A percentile compares a stretch with the other conserved stretches of the same genome.
phyloP scores from a whole-genome alignment of 2,888 invertebrate genomes.

The Raillietiella orientalis region DNA sequence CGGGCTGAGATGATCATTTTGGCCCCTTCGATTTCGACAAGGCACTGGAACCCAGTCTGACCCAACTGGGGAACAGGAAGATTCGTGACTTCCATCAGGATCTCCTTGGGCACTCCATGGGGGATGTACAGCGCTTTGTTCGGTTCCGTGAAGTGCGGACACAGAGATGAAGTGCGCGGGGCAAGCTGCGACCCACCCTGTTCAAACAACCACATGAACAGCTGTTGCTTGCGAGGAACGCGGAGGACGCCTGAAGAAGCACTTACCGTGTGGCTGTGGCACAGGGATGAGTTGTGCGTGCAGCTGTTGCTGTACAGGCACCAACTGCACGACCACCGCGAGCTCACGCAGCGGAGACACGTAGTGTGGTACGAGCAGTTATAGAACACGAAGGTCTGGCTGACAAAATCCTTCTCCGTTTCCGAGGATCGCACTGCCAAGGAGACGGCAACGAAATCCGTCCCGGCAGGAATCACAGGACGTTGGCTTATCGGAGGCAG shows the following conservation, averaged over 20 bases:
- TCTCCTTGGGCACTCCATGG: constrained; percentile 59
- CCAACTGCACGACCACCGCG: constrained; percentile 90
- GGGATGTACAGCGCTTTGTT: constrained; percentile 44
- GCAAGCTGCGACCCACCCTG: too few species aligned
- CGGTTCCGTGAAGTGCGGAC: constrained; percentile 36
- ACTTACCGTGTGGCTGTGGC: too few species aligned
- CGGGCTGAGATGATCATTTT: constrained; percentile 10
- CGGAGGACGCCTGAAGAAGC: too few species aligned
- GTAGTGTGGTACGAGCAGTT: constrained; percentile 47
- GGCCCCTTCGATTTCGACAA: constrained; percentile 19
- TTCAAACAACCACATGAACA: too few species aligned
- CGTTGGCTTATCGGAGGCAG: constrained; percentile 32
- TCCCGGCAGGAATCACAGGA: constrained; percentile 33
- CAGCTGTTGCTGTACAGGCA: constrained; percentile 87
- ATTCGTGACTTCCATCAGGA: constrained; percentile 61
- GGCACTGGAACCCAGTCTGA: constrained; percentile 66
- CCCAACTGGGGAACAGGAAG: constrained; percentile 53
- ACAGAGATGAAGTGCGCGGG: too few species aligned
- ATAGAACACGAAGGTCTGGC: constrained; percentile 63
- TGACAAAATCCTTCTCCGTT: constrained; percentile 79
- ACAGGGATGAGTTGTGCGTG: constrained; percentile 52
- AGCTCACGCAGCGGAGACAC: constrained; percentile 49
- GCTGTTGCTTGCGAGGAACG: too few species aligned
- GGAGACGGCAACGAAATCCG: constrained; percentile 58
- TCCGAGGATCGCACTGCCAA: constrained; percentile 65